Evolutionary conservation across 2,113 vertebrate species (phyloP), one percentile per base, ranked within the genome.

Genomic region (Grantiella picta): DNA sequence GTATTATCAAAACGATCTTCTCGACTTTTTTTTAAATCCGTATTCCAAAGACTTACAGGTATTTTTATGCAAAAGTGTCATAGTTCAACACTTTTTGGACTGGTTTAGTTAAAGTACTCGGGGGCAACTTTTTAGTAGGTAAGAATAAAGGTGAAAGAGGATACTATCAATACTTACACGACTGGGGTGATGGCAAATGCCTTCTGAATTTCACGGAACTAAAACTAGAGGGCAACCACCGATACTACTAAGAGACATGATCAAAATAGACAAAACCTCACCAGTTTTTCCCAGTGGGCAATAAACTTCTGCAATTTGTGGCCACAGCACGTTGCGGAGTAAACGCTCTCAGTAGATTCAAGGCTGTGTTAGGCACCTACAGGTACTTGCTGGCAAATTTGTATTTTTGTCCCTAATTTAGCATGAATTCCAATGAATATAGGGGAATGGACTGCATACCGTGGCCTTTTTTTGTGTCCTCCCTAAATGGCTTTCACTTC

Each of bases 371-470:
- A 38, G 29, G 24, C 9, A 31, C 28, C 44, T 57, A 35, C 31
- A 35, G 9, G 11, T 54, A 36, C 8, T 5, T 60, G 23, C 7
- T 2, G 35, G 11, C 8, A 60, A 82, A 19, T 0, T 0, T 19
- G 2, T 19, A 9, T 15, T 79, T 66, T 52, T 2, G 1, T 53
- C 18, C 44, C 20, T 44, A 68, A 50, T 57, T 82, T 27, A 64
- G 25, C 3, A 1, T 2, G 5, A 86, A 28, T 65, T 59, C 27
- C 28, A 53, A 56, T n/a, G 24, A 69, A n/a, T 60, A 52, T 7
- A 40, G 15, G 15, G 23, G 3, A 68, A 35, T 1, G 3, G 16
- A 35, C 49, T 38, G 5, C 35, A 25, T 21, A 4, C 3, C 21
- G 35, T 7, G 17, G 5, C 5, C 0, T 0, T 11, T 5, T 15